Conservation (phyloP, 2,888 invertebrate genomes). For the Opisthograptis luteolata region DNA sequence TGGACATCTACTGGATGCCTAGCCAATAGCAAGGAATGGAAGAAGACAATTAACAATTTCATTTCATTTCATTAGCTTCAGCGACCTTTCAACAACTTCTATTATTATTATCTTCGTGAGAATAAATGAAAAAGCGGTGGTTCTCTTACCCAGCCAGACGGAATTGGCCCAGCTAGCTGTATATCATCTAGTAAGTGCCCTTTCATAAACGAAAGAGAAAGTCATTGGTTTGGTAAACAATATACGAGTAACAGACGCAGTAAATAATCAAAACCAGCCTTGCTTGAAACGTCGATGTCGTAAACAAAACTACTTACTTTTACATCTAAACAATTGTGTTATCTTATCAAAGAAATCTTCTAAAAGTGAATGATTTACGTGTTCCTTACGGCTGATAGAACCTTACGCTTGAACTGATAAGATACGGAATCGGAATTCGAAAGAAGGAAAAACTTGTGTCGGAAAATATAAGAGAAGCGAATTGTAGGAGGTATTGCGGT, state of each 20-base stretch:
- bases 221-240: too few species aligned
- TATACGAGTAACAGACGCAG: neutral
- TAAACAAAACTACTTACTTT: neutral
- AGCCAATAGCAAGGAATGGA: too few species aligned
- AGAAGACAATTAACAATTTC: too few species aligned
- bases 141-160: too few species aligned
- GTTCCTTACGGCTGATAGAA: slow-evolving; percentile 16
- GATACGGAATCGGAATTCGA: slow-evolving; percentile 14
- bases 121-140: too few species aligned
- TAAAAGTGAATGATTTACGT: slow-evolving; percentile 23
- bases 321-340: slow-evolving; percentile 1
- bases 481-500: slow-evolving; percentile 17
- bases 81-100: too few species aligned
- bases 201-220: too few species aligned
- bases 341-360: slow-evolving; percentile 10
- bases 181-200: too few species aligned
- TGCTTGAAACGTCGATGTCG: neutral
- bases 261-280: neutral
- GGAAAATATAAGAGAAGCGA: slow-evolving; percentile 17
- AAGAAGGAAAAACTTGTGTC: slow-evolving; percentile 21
- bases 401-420: slow-evolving; percentile 18
- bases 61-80: too few species aligned
- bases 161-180: too few species aligned
- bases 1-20: too few species aligned
- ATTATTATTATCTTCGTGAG: too few species aligned